Evolutionary conservation across 2,888 invertebrate genomes (phyloP), one percentile per base, ranked within the genome.

Genomic region (Stenodera caucasica): DNA sequence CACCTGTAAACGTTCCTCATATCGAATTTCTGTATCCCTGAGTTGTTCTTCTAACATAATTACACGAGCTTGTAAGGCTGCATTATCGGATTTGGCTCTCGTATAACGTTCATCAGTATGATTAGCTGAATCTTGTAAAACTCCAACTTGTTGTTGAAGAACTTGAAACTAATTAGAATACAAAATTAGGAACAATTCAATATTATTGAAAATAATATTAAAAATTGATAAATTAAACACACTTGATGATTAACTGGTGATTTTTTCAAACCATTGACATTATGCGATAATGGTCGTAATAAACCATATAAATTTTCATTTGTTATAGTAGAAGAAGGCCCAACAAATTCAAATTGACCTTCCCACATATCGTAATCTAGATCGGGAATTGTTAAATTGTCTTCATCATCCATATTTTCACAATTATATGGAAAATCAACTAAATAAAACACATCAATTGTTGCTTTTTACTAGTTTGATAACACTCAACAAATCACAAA

Each of bases 11-110:
- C 81, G 80, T 67, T 84, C 84, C 57, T 84, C 83, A 18, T 81
- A 80, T 66, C 84, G 77, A 60, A 81, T 72, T 72, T 84, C 84
- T 1, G 82, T 86, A 77, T 95, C 94, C 74, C 93, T 83, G 51
- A 92, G 83, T 78, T 91, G 91, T 79, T 96, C 96, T 78, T 97
- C 97, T 67, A 97, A 86, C 89, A 94, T 93, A 75, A 94, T 90
- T 68, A 96, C 90, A 71, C 95, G 86, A 37, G 94, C 92, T 77
- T 94, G 94, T 40, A 96, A 85, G 59, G 92, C 91, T 1, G 94
- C 93, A 85, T 96, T 96, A 81, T 96, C 96, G 60, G 96, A 91
- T 81, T 96, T 96, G 58, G 91, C 92, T 73, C 93, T 85, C 57
- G 91, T 88, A 80, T 96, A 96, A 68, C 94, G 85, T 80, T 95